phyloP scores from a whole-genome alignment of 2,888 invertebrate species.

The Zootermopsis nevadensis region DNA sequence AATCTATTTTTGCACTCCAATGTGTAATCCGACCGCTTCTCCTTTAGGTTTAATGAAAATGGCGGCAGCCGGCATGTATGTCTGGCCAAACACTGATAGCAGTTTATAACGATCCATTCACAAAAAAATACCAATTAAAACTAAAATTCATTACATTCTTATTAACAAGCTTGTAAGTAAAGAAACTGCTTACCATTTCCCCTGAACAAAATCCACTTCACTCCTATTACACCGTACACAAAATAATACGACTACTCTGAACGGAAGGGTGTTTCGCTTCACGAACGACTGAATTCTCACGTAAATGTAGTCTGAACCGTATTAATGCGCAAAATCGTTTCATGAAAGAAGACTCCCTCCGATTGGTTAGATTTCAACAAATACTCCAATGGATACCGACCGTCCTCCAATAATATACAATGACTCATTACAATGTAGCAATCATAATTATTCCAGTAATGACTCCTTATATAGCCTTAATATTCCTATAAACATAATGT shows the following conservation, averaged over 20 bases:
- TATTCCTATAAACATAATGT: not conserved
- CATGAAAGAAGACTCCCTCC: slow-evolving; percentile 31
- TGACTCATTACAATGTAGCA: slow-evolving; percentile 31
- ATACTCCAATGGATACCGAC: slow-evolving; percentile 14
- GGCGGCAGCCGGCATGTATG: slow-evolving; percentile 55
- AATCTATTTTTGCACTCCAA: not conserved
- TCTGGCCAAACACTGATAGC: not conserved
- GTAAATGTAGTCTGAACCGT: slow-evolving; percentile 22
- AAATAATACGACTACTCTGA: slow-evolving; percentile 35
- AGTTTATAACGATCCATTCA: not conserved
- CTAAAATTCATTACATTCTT: not conserved
- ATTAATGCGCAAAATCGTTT: slow-evolving; percentile 49
- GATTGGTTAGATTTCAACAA: slow-evolving; percentile 27
- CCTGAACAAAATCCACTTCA: slow-evolving; percentile 54
- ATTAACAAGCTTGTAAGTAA: not conserved
- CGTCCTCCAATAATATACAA: slow-evolving; percentile 41
- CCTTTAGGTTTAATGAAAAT: slow-evolving; percentile 52
- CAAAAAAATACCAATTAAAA: not conserved
- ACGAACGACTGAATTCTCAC: slow-evolving; percentile 38
- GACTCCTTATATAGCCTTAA: not conserved
- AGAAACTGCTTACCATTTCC: slow-evolving; percentile 54
- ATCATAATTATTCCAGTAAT: not conserved
- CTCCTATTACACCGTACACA: not conserved
- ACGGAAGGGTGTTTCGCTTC: slow-evolving; percentile 47
- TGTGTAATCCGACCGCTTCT: slow-evolving; percentile 2